Evolutionary conservation across 2,113 vertebrate genomes (phyloP), one percentile per base, ranked within the genome.

Genomic region (Gymnobelideus leadbeateri): DNA sequence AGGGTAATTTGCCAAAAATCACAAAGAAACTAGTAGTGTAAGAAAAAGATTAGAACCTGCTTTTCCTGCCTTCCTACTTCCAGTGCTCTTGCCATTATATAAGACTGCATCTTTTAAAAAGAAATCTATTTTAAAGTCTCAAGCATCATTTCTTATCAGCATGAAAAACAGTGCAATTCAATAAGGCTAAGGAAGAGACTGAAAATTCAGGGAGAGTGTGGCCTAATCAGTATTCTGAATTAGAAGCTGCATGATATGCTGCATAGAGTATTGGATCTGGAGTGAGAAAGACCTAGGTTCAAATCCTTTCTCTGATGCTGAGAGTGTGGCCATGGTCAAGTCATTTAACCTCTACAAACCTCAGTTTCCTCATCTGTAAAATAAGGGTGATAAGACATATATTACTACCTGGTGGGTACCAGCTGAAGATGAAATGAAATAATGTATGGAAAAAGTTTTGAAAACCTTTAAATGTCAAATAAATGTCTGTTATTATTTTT

Each of bases 141-240:
- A 77, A 16, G 61, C 61, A 77, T n/a, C 12, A 37, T 57, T 89
- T 14, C 57, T 95, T 46, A 50, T 46, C 14, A 16, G 21, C 26
- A 89, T 51, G 43, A n/a, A 47, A 46, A 93, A 90, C 3, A 89
- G 37, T 95, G 61, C 91, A 46, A 94, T 95, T 92, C 93, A 77
- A 19, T n/a, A 16, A 77, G 14, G 61, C n/a, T n/a, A n/a, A 77
- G 14, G 61, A 47, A 91, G 89, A 94, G 92, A 43, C 26, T 89
- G 50, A 91, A 91, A 93, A 89, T 52, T 91, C 52, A 94, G 55
- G 28, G 21, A 84, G 19, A 92, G 90, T 92, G 46, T 90, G 84
- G 91, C 96, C 53, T 55, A 84, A 50, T 28, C 47, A 47, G 47
- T 92, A 14, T 84, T 91, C 11, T 54, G 31, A 91, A 89, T 28